Base-by-base conservation (phyloP, 2,113 vertebrate genomes). In the Peromyscus leucopus region DNA sequence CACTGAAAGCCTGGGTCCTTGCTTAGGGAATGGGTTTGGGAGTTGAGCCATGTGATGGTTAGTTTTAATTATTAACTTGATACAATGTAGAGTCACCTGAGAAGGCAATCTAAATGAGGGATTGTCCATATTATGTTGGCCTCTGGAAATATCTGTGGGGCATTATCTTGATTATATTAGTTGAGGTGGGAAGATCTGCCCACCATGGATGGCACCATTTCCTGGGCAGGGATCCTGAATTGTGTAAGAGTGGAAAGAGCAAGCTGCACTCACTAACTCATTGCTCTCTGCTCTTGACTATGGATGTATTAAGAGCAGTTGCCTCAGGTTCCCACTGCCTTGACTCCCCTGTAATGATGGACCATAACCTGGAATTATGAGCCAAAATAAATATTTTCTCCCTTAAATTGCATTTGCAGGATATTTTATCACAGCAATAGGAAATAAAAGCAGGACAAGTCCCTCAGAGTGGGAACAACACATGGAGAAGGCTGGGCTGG, bases 401-500 rank as follows among this genome's bases (percentile, higher is more conserved):
- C 82, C 59, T 86, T 67, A 86, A 85, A 86, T 67, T 61, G 61
- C 9, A 2, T 67, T 86, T 86, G 8, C 1, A 28, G 61, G 26
- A 26, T 46, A 7, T 86, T 86, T 86, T 67, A 46, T 33, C 83
- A 48, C 39, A 86, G 26, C 0, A 0, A 67, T 24, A 21, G 83
- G 61, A 85, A 63, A 85, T 26, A 26, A 48, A 67, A 28, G 15
- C 26, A 19, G 39, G n/a, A 67, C 39, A 71, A 9, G 48, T 57
- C 31, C 86, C 17, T 63, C 69, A 51, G 31, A 80, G 10, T 67
- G 10, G 51, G 31, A 57, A 2, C 19, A 24, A 21, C 6, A 48
- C 16, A 1, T 36, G 61, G 74, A 72, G 89, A 75, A 78, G 89
- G 0, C 42, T 46, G 39, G 12, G 39, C 0, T 2, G 33, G 19